phyloP scores from a whole-genome alignment of 2,888 invertebrate species.

The Drosophila yooni region DNA sequence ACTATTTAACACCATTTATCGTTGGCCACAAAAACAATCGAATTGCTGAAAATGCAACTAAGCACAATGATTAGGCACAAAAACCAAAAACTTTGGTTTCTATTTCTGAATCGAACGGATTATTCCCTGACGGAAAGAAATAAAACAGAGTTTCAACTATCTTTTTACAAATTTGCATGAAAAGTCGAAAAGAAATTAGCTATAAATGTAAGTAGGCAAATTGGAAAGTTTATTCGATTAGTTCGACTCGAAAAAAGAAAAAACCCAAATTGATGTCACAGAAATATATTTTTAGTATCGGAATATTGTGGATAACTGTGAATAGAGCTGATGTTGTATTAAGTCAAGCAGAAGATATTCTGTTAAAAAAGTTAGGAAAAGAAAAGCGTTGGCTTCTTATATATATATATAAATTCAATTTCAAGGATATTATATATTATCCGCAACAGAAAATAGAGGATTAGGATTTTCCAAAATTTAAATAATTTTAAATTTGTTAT shows the following conservation, averaged over 20 bases:
- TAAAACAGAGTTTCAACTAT: background rate
- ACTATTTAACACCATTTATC: constrained; percentile 77
- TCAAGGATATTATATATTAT: background rate
- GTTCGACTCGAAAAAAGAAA: background rate
- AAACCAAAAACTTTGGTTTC: background rate
- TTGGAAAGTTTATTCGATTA: constrained; percentile 2
- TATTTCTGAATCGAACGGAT: constrained; percentile 1
- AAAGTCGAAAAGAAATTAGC: constrained; percentile 3
- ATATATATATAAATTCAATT: background rate
- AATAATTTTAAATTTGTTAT: background rate
- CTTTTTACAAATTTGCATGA: constrained; percentile 6
- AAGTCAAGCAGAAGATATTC: background rate
- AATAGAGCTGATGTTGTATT: background rate
- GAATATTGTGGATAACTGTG: background rate
- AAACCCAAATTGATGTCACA: background rate
- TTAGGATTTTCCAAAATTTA: background rate
- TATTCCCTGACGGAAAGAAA: background rate
- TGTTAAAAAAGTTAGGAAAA: no score
- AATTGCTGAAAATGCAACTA: constrained; percentile 5
- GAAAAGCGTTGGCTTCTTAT: background rate
- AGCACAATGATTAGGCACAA: constrained; percentile 34
- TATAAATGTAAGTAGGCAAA: background rate
- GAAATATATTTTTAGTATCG: background rate
- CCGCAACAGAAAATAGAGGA: background rate
- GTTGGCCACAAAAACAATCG: constrained; percentile 42